A percentile compares a stretch with the other conserved stretches of the same genome.
phyloP scores from a whole-genome alignment of 2,113 vertebrate genomes.

The Campylomormyrus numenius region DNA sequence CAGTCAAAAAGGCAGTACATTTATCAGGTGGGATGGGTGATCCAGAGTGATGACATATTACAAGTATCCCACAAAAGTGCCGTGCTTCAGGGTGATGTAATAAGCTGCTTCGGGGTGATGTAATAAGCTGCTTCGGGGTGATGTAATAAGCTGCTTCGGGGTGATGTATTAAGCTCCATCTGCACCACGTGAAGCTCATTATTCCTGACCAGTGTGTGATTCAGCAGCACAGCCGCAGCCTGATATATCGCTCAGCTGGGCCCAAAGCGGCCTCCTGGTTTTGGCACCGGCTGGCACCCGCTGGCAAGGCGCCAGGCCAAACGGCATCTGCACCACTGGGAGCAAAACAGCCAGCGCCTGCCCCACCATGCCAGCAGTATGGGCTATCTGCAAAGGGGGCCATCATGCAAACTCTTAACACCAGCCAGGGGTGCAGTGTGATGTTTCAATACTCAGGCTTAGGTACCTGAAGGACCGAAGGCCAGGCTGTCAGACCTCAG shows the following conservation, averaged over 20 bases:
- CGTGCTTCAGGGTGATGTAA: neutral
- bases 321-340: neutral
- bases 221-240: neutral
- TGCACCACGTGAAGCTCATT: neutral
- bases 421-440: neutral
- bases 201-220: neutral
- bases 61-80: neutral
- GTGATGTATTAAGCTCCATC: neutral
- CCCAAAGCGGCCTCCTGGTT: neutral
- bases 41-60: neutral
- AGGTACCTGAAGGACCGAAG: neutral
- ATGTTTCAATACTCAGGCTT: neutral
- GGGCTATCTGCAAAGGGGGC: neutral
- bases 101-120: too few species aligned
- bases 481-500: neutral
- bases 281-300: conserved; percentile 6
- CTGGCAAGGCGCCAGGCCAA: neutral
- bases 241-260: neutral
- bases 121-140: too few species aligned
- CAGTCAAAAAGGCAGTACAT: neutral
- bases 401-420: neutral
- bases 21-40: neutral
- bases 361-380: neutral
- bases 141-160: too few species aligned
- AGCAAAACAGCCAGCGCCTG: conserved; percentile 11